Evolutionary conservation across 2,888 invertebrate genomes (phyloP), one percentile per base, ranked within the genome.

Genomic region (Zootermopsis nevadensis): DNA sequence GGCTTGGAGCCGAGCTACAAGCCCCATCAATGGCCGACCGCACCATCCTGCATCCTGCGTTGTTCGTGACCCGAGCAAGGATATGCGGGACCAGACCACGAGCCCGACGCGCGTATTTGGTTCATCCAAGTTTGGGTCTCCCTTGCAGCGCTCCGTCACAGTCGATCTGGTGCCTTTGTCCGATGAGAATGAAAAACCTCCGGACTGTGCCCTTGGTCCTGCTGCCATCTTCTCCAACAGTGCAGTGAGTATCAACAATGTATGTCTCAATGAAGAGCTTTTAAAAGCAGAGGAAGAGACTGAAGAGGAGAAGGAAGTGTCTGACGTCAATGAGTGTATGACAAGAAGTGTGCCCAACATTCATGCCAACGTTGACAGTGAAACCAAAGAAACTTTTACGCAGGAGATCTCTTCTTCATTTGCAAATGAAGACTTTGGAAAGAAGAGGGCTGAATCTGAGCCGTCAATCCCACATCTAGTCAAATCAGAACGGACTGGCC

Each of bases 191-290:
- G 67, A 79, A 22, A 83, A 82, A 30, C 83, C 83, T 31, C 81
- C 82, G 19, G 84, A 80, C 35, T 76, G 93, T 87, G 92, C 93
- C 87, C 90, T 95, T 87, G 92, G 94, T 82, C 93, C 94, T 7
- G 94, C 95, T 15, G 94, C 95, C 1, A 93, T 97, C 84, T 95
- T 97, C 89, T 95, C 96, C 1, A 97, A 97, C 88, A 97, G 97
- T 88, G 95, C 96, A 22, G 96, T 91, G 35, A 89, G 89, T 86
- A 86, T 90, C 55, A 95, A 96, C 87, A 96, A 95, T 87, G 95
- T 95, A 10, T 95, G 94, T 86, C 91, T 97, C 22, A 96, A 96
- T 88, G 96, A 97, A 87, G 94, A 94, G 87, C 89, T 94, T 81
- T 87, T 93, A 48, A 91, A 92, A 88, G 91, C 87, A 33, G 86